phyloP scores from a whole-genome alignment of 53 echinoderm and acorn worm genomes.

The Astropecten irregularis region DNA sequence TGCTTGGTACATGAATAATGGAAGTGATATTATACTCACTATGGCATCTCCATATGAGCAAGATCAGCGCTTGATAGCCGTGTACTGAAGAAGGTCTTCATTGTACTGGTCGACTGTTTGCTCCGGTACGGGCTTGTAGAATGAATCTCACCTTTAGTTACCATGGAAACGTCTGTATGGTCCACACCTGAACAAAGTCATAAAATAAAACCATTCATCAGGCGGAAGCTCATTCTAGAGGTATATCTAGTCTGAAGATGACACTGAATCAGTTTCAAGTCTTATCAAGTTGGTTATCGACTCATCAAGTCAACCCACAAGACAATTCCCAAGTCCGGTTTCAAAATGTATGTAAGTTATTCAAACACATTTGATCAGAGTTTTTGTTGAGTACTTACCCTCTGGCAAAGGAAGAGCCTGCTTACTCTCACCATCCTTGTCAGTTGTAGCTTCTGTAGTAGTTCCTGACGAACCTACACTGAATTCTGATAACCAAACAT shows the following conservation, averaged over 20 bases:
- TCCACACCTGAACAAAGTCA: neutral
- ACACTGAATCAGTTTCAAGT: too few species aligned
- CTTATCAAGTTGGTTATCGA: too few species aligned
- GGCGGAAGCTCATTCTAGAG: too few species aligned
- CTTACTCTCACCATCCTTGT: neutral
- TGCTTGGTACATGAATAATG: too few species aligned
- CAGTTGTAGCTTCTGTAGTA: neutral
- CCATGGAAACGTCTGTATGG: neutral
- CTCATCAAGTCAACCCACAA: too few species aligned
- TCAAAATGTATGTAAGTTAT: too few species aligned
- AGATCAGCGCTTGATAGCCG: constrained; percentile 38
- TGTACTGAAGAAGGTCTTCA: constrained; percentile 69
- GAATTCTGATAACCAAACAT: neutral
- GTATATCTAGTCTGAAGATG: too few species aligned
- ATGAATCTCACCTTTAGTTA: neutral
- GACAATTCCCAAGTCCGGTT: too few species aligned
- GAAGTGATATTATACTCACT: too few species aligned
- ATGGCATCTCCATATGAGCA: constrained; percentile 60
- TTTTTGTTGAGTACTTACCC: too few species aligned
- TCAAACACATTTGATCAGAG: too few species aligned
- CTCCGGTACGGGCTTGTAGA: constrained; percentile 10
- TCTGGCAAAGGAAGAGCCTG: neutral
- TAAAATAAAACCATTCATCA: neutral
- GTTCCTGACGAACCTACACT: neutral
- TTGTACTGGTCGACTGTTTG: constrained; percentile 32